Evolutionary conservation across 2,888 invertebrate species (phyloP), one percentile per base, ranked within the genome.

Genomic region (Apamea monoglypha): DNA sequence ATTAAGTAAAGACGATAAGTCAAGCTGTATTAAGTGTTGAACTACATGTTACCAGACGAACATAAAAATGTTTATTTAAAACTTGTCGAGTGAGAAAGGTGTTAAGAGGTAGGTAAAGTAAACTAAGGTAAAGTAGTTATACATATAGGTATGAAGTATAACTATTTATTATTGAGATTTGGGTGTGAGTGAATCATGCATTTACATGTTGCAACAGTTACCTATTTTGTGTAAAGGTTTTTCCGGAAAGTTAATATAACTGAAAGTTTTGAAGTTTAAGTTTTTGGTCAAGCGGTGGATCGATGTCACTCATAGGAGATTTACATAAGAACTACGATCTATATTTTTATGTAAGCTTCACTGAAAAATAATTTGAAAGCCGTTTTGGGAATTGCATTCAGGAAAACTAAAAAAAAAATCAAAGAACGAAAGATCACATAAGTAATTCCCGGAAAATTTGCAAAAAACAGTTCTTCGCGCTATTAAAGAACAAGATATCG

Each of bases 1-100:
- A 86, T 86, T 69, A 74, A 85, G 84, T 74, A 69, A 76, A 87
- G 76, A 76, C 77, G 75, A 76, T 87, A 87, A 81, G 77, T 87
- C 75, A 81, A 87, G 76, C 18, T 32, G 76, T 74, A 84, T 74
- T 68, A 81, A 71, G 74, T 77, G 72, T 68, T 63, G 63, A 59
- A 73, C 76, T 77, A 87, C n/a, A n/a, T n/a, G n/a, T 79, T 79
- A 87, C 69, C 59, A 67, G 18, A 74, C 53, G 72, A 63, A 74
- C 61, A 66, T 72, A 67, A 74, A 78, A 74, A 81, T 81, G 78
- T 85, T 87, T 87, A 63, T 66, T 74, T 69, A 78, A 61, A 75
- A 74, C 78, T 72, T 69, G 81, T 79, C 67, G 72, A 78, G 67
- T 66, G 29, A 78, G 76, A 81, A 76, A 74, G 66, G 85, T 79